phyloP scores from a whole-genome alignment of 2,113 vertebrate genomes.

The Platichthys flesus region DNA sequence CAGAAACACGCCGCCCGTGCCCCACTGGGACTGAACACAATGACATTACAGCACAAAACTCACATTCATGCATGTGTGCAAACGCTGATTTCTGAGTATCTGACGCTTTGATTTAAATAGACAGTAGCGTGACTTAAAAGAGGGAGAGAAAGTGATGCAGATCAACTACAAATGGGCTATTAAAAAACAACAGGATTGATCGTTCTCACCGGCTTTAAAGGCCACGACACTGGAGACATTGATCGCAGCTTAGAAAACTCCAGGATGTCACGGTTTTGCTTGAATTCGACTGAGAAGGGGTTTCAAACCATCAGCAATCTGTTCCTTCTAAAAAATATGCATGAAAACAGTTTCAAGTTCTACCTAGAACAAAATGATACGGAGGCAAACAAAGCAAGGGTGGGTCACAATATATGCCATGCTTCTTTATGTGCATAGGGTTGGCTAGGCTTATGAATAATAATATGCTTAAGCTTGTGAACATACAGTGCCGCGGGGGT shows the following conservation, averaged over 20 bases:
- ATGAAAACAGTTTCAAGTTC: constrained; percentile 34
- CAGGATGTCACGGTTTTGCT: no score
- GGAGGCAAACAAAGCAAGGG: constrained; percentile 14
- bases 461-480: no score
- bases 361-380: constrained; percentile 21
- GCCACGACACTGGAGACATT: no score
- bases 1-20: constrained; percentile 35
- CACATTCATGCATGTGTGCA: constrained; percentile 3
- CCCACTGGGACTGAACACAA: constrained; percentile 21
- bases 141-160: not conserved
- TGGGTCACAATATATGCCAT: constrained; percentile 20
- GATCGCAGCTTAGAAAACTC: no score
- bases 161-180: not conserved
- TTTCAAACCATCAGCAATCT: constrained; percentile 26
- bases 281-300: constrained; percentile 1
- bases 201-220: no score
- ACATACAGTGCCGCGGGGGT: not conserved
- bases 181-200: not conserved
- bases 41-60: constrained; percentile 2
- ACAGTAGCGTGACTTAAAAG: not conserved
- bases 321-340: constrained; percentile 4
- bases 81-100: not conserved
- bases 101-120: constrained; percentile 7
- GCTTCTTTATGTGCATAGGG: no score
- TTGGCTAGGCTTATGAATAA: no score